A percentile compares a stretch with the other conserved stretches of the same genome.
These are phyloP conservation scores for Chionoecetes opilio DNA, from an alignment of 1,140 invertebrate species.

Conservation along the genomic window DNA sequence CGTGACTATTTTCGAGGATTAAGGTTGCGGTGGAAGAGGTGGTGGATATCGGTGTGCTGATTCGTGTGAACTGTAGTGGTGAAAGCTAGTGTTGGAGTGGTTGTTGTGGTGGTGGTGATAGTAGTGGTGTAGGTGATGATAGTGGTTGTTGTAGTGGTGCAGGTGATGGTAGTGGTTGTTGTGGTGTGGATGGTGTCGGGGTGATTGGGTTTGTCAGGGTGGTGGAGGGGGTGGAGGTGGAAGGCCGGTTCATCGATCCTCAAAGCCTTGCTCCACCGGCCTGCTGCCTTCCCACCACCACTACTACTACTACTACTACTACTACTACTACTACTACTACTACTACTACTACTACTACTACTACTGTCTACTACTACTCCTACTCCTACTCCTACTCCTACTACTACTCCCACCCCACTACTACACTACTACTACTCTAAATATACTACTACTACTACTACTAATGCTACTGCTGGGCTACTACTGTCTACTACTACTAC, in stretches of 20 bases:
- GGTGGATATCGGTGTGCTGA: neutral
- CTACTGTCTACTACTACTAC: neutral
- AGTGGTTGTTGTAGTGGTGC: neutral
- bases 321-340: neutral
- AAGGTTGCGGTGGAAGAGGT: neutral
- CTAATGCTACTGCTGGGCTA: neutral
- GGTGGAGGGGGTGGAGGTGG: neutral
- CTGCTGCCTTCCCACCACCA: neutral
- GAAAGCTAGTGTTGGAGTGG: no score
- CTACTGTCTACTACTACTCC: neutral
- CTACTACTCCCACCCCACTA: neutral
- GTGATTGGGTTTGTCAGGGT: neutral
- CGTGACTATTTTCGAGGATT: neutral
- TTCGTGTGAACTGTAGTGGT: neutral
- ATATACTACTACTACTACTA: neutral
- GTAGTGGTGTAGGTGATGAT: neutral
- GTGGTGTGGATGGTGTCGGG: neutral
- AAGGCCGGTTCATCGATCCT: conserved; percentile 6
- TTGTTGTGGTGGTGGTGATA: neutral
- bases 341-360: neutral
- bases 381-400: neutral
- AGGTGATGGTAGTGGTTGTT: neutral
- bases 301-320: neutral
- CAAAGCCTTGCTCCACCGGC: conserved; percentile 10
- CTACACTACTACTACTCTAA: neutral